Evolutionary conservation across 2,113 vertebrate species (phyloP), one percentile per base, ranked within the genome.

Genomic region (Lipotes vexillifer): DNA sequence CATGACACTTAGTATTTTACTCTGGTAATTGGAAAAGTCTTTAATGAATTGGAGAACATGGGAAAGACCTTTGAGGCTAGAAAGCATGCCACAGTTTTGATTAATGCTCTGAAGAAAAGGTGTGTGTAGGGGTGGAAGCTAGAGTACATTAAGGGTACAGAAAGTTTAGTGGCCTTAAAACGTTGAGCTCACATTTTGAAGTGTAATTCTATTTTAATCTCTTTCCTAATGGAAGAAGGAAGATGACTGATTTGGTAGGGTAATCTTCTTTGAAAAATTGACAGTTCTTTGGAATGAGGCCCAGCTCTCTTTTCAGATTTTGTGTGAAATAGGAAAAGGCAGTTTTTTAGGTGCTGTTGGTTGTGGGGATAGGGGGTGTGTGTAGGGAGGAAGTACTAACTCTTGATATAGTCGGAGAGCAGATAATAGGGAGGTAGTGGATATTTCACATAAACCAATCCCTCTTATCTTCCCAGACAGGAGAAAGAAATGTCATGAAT

Each of bases 121-220:
- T 75, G 75, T 36, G 52, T 52, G 7, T 14, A 36, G 4, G 44
- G 46, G 25, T 80, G 71, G 44, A 55, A n/a, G 7, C 75, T 72
- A 71, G 59, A 92, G 38, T 83, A 66, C 94, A 66, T 95, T 74
- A 80, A 95, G 69, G 49, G 36, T 61, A 92, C 44, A 91, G 38
- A 96, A 88, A 94, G 49, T 87, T 94, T 96, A 82, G 77, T 86
- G 59, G 23, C 90, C 93, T 97, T 93, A 93, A 94, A 96, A 93
- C 46, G n/a, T 92, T 83, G 95, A 86, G 44, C 74, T 97, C 82
- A 80, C 52, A 92, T 96, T 97, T 97, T 95, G 75, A 97, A 97
- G 61, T 95, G 61, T 94, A 96, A 97, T 63, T 96, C 75, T 94
- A 74, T 18, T 97, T 96, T 98, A 91, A 41, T 77, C 94, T 97